Percentiles rank a stretch among this genome's conserved stretches.
Conservation (phyloP, 2,113 vertebrate species). For the Holacanthus passer region DNA sequence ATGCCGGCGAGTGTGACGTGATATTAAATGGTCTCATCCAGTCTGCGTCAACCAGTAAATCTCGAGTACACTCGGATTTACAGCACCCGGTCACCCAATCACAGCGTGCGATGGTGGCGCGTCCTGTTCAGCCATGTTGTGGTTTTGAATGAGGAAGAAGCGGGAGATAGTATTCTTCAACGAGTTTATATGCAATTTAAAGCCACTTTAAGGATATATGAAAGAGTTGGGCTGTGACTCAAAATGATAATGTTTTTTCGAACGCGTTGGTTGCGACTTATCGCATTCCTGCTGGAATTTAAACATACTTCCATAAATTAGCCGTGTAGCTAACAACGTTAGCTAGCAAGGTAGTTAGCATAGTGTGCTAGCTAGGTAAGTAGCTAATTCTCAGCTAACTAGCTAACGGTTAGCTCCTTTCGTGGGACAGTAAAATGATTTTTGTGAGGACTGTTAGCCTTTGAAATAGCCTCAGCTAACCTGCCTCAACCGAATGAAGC, state of each 20-base stretch:
- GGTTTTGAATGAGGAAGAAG: constrained; percentile 91
- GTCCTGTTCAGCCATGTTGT: constrained; percentile 86
- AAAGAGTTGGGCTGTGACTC: constrained; percentile 35
- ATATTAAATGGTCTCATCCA: constrained; percentile 23
- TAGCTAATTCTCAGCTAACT: constrained; percentile 51
- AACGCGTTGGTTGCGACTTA: constrained; percentile 57
- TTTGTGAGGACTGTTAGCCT: constrained; percentile 29
- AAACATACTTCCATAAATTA: constrained; percentile 74
- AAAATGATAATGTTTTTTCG: constrained; percentile 56
- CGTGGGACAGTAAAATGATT: constrained; percentile 40
- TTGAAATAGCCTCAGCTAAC: constrained; percentile 41
- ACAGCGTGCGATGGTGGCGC: constrained; percentile 39
- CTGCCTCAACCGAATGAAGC: constrained; percentile 64
- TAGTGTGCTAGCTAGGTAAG: constrained; percentile 57
- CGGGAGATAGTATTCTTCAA: constrained; percentile 85
- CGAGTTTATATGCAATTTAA: constrained; percentile 76
- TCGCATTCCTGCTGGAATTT: constrained; percentile 58
- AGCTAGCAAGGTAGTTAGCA: constrained; percentile 73
- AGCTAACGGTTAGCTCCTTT: constrained; percentile 54
- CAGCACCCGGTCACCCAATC: constrained; percentile 73
- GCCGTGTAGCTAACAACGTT: constrained; percentile 72
- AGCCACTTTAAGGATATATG: constrained; percentile 42
- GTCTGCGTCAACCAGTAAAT: constrained; percentile 46
- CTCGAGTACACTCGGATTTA: constrained; percentile 38
- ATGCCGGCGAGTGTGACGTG: constrained; percentile 51